Evolutionary conservation across 2,113 vertebrate genomes (phyloP).

Genomic region (Shinisaurus crocodilurus): DNA sequence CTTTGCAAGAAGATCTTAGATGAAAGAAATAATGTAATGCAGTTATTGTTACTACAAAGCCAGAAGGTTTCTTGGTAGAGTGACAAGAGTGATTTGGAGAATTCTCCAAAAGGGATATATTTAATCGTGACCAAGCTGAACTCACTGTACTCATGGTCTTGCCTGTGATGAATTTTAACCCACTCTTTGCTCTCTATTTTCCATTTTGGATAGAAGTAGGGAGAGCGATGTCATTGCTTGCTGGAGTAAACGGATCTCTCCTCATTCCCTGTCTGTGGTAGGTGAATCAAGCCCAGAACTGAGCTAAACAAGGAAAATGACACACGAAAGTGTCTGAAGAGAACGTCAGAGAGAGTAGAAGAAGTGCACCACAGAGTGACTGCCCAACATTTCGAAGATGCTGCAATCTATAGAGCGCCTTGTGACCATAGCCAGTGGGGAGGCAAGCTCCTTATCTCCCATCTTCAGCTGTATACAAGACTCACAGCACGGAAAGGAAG

Average conservation of each 20-base stretch:
- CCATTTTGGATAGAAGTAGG: conserved; percentile 8
- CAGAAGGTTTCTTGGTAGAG: neutral
- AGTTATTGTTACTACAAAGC: conserved; percentile 32
- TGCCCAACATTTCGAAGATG: accelerated
- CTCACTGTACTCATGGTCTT: conserved; percentile 27
- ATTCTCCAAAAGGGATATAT: conserved; percentile 37
- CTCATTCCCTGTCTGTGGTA: neutral
- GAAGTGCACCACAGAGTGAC: neutral
- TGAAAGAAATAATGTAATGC: neutral
- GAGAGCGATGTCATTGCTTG: conserved; percentile 49
- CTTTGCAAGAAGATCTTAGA: neutral
- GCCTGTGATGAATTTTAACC: conserved; percentile 38
- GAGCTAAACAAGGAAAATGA: conserved; percentile 25
- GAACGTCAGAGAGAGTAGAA: neutral
- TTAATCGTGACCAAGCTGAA: conserved; percentile 51
- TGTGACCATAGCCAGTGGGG: accelerated
- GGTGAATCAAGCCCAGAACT: conserved; percentile 44
- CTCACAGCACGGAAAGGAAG: conserved; percentile 42
- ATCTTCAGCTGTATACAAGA: neutral
- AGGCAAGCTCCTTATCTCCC: neutral
- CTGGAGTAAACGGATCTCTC: conserved; percentile 55
- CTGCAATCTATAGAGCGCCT: accelerated
- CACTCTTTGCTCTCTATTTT: conserved; percentile 60
- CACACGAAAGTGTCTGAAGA: neutral
- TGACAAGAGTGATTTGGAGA: neutral